Evolutionary conservation across 1,140 invertebrate species (phyloP), one percentile per base, ranked within the genome.

Genomic region (Cherax destructor): DNA sequence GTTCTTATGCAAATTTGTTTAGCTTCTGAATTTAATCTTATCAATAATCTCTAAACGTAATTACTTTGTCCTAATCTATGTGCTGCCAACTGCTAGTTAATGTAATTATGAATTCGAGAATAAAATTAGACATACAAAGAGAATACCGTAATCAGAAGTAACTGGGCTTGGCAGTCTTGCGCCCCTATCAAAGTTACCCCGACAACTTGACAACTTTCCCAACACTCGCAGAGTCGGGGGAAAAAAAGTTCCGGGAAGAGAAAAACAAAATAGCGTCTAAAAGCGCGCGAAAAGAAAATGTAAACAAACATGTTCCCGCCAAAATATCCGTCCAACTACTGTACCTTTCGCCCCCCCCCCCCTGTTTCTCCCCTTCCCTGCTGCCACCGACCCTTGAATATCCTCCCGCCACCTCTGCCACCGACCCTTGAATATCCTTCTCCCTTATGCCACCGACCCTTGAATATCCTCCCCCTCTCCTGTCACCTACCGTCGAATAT

Each of bases 91-190:
- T 83, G 16, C 49, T 30, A 49, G 49, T 41, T 61, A 61, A 83
- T 61, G n/a, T 30, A 83, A 83, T 59, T 59, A 61, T 41, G 50
- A 83, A 83, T 83, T 83, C 61, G 52, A 24, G 52, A 61, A 83
- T 83, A 83, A 83, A 83, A 83, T 83, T 83, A 83, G 61, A 83
- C 52, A 83, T 50, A 83, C 80, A 83, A 83, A 83, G 80, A 83
- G 80, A 83, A 83, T 83, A 83, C 80, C 52, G 65, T 83, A 83
- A 83, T 83, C 52, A 83, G 80, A 61, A 52, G 80, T 83, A 83
- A 83, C 80, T 30, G 7, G 69, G 69, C 69, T 74, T 24, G 69
- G 24, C 69, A 74, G 24, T 74, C 69, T 74, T 74, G 69, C 69
- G 7, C 69, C 69, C 69, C n/a, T 30, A 41, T 41, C 30, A 41